These are phyloP conservation scores for Chondrilla cf. caribensis DNA, from an alignment of 37 sponge, comb jelly and placozoan species.

Conservation along the genomic window DNA sequence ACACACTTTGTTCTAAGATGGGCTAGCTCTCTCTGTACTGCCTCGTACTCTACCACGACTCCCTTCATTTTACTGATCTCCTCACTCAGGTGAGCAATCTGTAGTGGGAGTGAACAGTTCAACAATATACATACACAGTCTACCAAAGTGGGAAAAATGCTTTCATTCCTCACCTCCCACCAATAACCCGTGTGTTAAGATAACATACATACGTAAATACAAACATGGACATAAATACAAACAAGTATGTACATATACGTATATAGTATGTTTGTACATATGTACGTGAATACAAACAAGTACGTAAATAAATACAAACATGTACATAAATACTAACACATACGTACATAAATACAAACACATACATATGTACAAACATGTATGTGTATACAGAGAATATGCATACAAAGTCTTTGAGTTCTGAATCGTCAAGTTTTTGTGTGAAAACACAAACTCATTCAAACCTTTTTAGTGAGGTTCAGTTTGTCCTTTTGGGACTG, in stretches of 20 bases:
- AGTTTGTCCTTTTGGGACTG: background rate
- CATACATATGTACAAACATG: constrained; percentile 15
- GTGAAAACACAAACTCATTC: too few relatives aligned
- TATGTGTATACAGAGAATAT: background rate
- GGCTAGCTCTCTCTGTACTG: background rate
- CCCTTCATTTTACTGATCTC: background rate
- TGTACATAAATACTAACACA: background rate
- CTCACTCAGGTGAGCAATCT: constrained; percentile 7
- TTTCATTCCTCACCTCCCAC: too few relatives aligned
- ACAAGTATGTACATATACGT: background rate
- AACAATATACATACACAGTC: too few relatives aligned
- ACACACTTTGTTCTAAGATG: background rate
- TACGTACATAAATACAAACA: too few relatives aligned
- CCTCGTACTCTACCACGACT: constrained; percentile 1
- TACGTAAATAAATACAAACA: background rate
- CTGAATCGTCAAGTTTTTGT: too few relatives aligned
- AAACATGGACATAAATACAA: background rate
- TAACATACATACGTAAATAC: background rate
- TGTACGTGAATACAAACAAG: background rate
- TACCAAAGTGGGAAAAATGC: too few relatives aligned
- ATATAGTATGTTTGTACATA: background rate
- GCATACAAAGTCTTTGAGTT: background rate
- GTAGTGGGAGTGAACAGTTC: too few relatives aligned
- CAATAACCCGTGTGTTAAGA: background rate
- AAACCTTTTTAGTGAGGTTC: background rate